These are phyloP conservation scores for Psilopogon haemacephalus DNA, from an alignment of 2,113 vertebrate genomes.

Conservation along the genomic window DNA sequence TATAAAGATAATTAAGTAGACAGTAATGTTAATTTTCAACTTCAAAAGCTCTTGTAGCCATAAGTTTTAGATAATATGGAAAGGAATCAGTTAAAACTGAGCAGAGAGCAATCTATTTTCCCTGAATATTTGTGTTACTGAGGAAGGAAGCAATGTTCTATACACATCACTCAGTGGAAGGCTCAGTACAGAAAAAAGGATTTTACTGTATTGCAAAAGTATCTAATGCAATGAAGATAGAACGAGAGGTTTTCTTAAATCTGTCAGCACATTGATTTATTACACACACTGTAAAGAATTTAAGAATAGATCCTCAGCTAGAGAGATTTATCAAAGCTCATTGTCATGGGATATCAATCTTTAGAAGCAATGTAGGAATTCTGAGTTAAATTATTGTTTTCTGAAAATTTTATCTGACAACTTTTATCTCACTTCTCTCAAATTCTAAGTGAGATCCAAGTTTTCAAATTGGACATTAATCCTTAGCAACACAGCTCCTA, in stretches of 20 bases:
- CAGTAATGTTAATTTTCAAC: background rate
- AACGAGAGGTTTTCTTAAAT: slow-evolving; percentile 61
- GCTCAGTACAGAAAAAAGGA: slow-evolving; percentile 18
- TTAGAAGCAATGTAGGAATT: slow-evolving; percentile 18
- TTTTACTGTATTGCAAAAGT: slow-evolving; percentile 12
- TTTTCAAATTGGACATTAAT: background rate
- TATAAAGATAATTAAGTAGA: slow-evolving; percentile 10
- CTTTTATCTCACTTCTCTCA: background rate
- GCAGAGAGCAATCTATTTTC: background rate
- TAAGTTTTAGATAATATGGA: background rate
- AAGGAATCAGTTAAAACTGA: slow-evolving; percentile 42
- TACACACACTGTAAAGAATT: background rate
- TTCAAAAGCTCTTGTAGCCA: background rate
- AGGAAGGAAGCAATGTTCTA: slow-evolving; percentile 10
- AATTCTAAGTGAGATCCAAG: background rate
- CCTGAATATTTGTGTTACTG: slow-evolving; percentile 10
- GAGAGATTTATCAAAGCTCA: background rate
- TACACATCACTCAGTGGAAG: slow-evolving; percentile 18
- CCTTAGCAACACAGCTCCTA: background rate
- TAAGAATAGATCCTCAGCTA: slow-evolving; percentile 30
- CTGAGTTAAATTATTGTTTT: slow-evolving; percentile 46
- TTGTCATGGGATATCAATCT: slow-evolving; percentile 53
- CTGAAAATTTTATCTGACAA: slow-evolving; percentile 29
- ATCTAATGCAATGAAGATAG: slow-evolving; percentile 32
- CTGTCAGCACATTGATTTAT: slow-evolving; percentile 47